Conservation (phyloP, 2,888 invertebrate genomes). For the Aplocera efformata region DNA sequence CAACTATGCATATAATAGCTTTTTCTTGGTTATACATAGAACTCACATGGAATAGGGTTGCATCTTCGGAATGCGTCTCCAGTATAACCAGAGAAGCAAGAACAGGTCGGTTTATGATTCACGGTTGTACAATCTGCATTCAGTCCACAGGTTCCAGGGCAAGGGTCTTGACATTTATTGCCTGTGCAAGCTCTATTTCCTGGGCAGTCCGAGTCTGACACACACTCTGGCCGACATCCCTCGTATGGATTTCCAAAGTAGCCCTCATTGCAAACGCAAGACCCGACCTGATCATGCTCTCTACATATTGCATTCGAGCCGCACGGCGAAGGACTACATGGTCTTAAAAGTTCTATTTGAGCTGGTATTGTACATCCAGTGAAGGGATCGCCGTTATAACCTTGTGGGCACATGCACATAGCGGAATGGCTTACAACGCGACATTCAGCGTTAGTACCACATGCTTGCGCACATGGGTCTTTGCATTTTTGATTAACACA, state of each 20-base stretch:
- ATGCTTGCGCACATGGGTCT: conserved; percentile 86
- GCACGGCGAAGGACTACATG: conserved; percentile 86
- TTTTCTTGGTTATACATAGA: not conserved
- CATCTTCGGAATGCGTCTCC: conserved; percentile 82
- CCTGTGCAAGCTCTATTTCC: conserved; percentile 86
- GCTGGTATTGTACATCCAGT: conserved; percentile 75
- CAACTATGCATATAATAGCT: not conserved
- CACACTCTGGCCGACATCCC: conserved; percentile 88
- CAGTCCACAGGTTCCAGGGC: conserved; percentile 87
- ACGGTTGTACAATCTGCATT: conserved; percentile 86
- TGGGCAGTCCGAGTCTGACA: conserved; percentile 85
- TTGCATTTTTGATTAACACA: conserved; percentile 87
- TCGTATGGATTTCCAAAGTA: conserved; percentile 89
- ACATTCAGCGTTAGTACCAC: conserved; percentile 87
- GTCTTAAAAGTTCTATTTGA: conserved; percentile 76
- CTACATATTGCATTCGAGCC: conserved; percentile 86
- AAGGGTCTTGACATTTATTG: conserved; percentile 88
- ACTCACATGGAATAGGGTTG: conserved; percentile 59
- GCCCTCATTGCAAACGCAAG: conserved; percentile 85
- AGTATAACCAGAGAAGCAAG: conserved; percentile 82
- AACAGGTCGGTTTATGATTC: conserved; percentile 86
- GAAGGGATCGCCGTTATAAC: conserved; percentile 84
- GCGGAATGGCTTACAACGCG: conserved; percentile 89
- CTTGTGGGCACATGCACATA: conserved; percentile 86
- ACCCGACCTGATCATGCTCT: conserved; percentile 84